Base-by-base conservation (phyloP, 2,888 invertebrate genomes). In the Candidula unifasciata region DNA sequence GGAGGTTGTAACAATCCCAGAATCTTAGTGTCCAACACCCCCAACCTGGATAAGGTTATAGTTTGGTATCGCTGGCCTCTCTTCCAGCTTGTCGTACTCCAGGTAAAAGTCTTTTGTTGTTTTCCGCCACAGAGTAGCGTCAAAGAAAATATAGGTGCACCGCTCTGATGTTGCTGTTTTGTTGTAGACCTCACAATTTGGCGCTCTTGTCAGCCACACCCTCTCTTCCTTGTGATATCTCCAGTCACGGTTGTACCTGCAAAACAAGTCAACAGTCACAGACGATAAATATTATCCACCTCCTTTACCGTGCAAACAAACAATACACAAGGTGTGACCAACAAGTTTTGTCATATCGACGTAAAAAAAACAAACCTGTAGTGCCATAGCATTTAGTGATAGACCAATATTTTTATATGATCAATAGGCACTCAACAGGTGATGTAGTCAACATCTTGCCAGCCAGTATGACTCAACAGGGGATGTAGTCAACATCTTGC, bases 61-160 rank as follows among this genome's bases (percentile, higher is more conserved):
- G 18, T 57, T 88, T 10, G 93, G 93, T 52, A 93, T 88, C 57
- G 92, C 92, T 21, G 98, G 98, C 94, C 97, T 96, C 88, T 97
- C 98, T 95, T 99, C 99, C 94, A 99, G 95, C 95, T 99, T 98
- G 95, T 97, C 98, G 95, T 99, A 99, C 95, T 99, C 99, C 95
- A 99, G 95, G 95, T 97, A 97, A 95, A 99, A 98, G 95, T 99
- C 99, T 95, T 99, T 99, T 93, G 98, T 96, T 94, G 98, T 97
- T 95, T 99, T 99, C 94, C 99, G 96, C 99, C 99, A 99, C 95
- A 97, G 98, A 95, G 97, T 97, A 93, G 98, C 98, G 95, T 99
- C 99, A 94, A 99, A 99, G 95, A 98, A 98, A 95, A 98, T 99
- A 95, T 99, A 99, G 92, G 98, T 99, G 95, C 99, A 99, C 93